Evolutionary conservation across 2,888 invertebrate species (phyloP).

Genomic region (Chironomus tentans): DNA sequence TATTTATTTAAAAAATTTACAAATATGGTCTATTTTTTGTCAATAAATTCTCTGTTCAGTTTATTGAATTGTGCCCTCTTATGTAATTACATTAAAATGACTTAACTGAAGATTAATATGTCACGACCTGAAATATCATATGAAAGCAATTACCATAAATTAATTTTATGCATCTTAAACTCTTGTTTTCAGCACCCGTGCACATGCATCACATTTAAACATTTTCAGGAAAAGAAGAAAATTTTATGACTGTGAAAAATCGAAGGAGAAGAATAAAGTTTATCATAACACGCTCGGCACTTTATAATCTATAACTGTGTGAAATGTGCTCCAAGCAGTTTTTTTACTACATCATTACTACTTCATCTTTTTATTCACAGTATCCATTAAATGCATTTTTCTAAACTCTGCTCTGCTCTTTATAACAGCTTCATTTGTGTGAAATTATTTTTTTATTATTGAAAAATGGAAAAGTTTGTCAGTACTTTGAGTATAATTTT

Average conservation of each 20-base stretch:
- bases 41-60: no score
- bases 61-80: not conserved
- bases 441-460: not conserved
- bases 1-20: no score
- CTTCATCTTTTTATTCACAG: no score
- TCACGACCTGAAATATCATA: slow-evolving; percentile 2
- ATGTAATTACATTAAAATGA: not conserved
- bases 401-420: no score
- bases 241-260: not conserved
- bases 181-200: not conserved
- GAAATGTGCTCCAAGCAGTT: not conserved
- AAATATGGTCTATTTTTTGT: no score
- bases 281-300: not conserved
- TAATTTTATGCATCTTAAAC: slow-evolving; percentile 7
- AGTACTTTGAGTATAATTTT: no score
- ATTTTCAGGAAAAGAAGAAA: not conserved
- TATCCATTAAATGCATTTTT: no score
- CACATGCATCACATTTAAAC: not conserved
- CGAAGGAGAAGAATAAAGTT: not conserved
- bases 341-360: no score
- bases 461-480: not conserved
- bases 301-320: not conserved
- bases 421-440: no score
- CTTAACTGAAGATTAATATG: slow-evolving; percentile 17
- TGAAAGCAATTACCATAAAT: slow-evolving; percentile 22